Evolutionary conservation across 2,888 invertebrate species (phyloP).

Genomic region (Amorpha juglandis): DNA sequence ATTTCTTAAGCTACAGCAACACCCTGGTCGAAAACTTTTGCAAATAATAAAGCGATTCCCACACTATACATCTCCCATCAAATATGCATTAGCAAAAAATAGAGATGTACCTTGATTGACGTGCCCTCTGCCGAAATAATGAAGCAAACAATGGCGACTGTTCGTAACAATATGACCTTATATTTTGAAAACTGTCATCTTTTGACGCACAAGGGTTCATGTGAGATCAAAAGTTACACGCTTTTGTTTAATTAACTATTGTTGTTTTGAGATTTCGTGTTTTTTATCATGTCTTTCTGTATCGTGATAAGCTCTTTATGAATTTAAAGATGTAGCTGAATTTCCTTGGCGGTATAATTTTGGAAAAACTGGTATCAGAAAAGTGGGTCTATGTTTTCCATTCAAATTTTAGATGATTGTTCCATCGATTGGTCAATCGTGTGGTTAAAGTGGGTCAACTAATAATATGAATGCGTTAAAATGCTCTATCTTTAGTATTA

Average conservation of each 20-base stretch:
- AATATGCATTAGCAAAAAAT: slow-evolving; percentile 56
- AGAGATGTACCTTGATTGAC: slow-evolving; percentile 55
- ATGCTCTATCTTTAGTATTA: too few species aligned
- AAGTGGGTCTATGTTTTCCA: too few species aligned
- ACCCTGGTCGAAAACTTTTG: not conserved
- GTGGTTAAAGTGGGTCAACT: too few species aligned
- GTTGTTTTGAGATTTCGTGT: not conserved
- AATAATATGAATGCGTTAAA: too few species aligned
- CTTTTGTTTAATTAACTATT: slow-evolving; percentile 27
- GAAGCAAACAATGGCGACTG: not conserved
- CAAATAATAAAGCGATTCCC: not conserved
- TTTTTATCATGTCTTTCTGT: not conserved
- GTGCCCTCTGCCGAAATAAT: slow-evolving; percentile 20
- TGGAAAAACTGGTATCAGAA: too few species aligned
- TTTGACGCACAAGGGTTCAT: slow-evolving; percentile 43
- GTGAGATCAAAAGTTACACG: slow-evolving; percentile 41
- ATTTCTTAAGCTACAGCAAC: too few species aligned
- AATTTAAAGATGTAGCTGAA: too few species aligned
- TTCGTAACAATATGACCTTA: slow-evolving; percentile 27
- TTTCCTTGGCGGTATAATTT: too few species aligned
- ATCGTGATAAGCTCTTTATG: too few species aligned
- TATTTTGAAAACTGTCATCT: slow-evolving; percentile 30
- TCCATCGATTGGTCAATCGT: too few species aligned
- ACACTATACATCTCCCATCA: slow-evolving; percentile 48
- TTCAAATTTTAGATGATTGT: too few species aligned